These are phyloP conservation scores for Microcebus tavaratra DNA, from an alignment of 2,113 vertebrate genomes.

Conservation along the genomic window DNA sequence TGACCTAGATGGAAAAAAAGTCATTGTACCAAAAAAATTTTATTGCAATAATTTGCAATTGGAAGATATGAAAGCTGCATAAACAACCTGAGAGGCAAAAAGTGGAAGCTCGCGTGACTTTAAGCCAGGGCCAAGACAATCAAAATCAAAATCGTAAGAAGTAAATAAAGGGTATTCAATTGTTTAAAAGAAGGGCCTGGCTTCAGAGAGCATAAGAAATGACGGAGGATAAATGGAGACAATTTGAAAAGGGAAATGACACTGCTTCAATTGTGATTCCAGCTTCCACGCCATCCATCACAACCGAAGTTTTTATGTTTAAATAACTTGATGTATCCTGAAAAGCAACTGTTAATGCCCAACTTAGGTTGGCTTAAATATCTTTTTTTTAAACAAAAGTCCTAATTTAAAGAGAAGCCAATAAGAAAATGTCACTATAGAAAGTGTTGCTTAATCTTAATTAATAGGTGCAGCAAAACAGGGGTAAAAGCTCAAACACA, in stretches of 20 bases:
- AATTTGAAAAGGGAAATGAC: accelerated
- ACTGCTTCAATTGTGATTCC: background rate
- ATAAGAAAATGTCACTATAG: background rate
- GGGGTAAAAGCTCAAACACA: too few relatives aligned
- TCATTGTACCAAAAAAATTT: background rate
- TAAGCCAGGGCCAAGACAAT: background rate
- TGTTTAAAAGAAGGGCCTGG: background rate
- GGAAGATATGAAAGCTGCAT: background rate
- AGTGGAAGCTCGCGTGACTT: background rate
- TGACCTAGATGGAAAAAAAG: background rate
- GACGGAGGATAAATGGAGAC: background rate
- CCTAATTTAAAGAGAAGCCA: background rate
- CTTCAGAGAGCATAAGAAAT: background rate
- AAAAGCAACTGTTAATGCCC: background rate
- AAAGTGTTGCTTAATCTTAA: background rate
- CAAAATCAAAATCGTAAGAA: background rate
- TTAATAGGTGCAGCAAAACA: background rate
- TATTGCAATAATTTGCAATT: background rate
- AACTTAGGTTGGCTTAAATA: background rate
- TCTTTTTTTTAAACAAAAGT: background rate
- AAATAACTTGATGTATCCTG: background rate
- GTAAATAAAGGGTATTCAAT: background rate
- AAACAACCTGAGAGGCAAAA: background rate
- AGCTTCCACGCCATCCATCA: background rate
- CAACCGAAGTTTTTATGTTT: background rate